Evolutionary conservation across 2,888 invertebrate species (phyloP).

Genomic region (Bombylius major): DNA sequence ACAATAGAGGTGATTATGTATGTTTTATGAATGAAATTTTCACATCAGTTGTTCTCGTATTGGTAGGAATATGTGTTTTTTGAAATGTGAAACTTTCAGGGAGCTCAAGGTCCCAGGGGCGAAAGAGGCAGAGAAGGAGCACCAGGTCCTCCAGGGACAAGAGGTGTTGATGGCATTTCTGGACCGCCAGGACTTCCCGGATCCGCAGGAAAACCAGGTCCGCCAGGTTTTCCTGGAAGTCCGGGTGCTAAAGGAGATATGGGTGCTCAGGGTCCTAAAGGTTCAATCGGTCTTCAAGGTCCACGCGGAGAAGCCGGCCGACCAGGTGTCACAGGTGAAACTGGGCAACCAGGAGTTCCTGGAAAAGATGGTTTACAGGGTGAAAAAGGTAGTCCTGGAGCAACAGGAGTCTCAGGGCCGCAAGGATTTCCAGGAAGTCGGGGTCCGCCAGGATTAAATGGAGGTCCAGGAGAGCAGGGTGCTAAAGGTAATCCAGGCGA

Average conservation of each 20-base stretch:
- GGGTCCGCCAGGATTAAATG: conserved; percentile 61
- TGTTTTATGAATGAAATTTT: too few relatives aligned
- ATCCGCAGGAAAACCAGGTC: conserved; percentile 65
- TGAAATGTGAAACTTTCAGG: conserved; percentile 37
- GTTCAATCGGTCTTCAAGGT: conserved; percentile 70
- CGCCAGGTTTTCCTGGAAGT: conserved; percentile 71
- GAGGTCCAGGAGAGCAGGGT: conserved; percentile 61
- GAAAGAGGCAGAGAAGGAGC: conserved; percentile 77
- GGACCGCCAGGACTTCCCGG: conserved; percentile 59
- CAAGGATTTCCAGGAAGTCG: conserved; percentile 74
- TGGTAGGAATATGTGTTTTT: too few relatives aligned
- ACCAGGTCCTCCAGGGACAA: conserved; percentile 59
- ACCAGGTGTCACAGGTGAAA: conserved; percentile 63
- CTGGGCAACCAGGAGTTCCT: conserved; percentile 58
- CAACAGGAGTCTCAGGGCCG: conserved; percentile 56
- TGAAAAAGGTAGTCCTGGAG: conserved; percentile 66
- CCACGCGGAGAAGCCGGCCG: conserved; percentile 69
- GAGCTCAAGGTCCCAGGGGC: conserved; percentile 65
- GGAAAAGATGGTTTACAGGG: conserved; percentile 71
- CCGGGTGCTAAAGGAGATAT: conserved; percentile 72
- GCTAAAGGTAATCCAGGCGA: conserved; percentile 62
- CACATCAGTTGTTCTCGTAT: too few relatives aligned
- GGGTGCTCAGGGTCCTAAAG: conserved; percentile 62
- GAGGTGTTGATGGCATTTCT: conserved; percentile 66
- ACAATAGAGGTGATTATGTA: too few relatives aligned